Conservation (phyloP, 2,113 vertebrate species). For the Pampusana beccarii region DNA sequence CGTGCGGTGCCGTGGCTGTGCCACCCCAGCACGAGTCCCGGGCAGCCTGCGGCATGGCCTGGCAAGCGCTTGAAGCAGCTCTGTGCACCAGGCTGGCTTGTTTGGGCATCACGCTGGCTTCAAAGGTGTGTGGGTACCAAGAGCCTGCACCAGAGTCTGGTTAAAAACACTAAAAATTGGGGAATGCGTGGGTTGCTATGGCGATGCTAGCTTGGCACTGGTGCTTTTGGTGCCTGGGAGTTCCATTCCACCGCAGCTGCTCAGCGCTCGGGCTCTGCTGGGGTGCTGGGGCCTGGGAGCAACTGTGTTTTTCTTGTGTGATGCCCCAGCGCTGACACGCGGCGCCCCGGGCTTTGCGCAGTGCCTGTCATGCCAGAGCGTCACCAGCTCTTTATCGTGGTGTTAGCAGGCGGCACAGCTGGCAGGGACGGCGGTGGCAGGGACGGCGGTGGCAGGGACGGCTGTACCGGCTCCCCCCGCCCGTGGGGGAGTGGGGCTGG, state of each 20-base stretch:
- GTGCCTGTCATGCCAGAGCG: neutral
- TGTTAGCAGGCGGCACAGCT: neutral
- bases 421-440: neutral
- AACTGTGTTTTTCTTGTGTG: neutral
- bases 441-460: neutral
- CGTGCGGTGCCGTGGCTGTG: neutral
- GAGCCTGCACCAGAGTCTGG: neutral
- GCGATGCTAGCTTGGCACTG: accelerated
- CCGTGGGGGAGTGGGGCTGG: accelerated
- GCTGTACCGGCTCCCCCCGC: neutral
- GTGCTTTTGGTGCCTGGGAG: neutral
- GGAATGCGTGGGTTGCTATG: neutral
- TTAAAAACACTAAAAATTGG: accelerated
- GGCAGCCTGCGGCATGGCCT: neutral
- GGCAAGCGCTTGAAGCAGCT: neutral
- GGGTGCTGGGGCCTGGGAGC: neutral
- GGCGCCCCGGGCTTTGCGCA: accelerated
- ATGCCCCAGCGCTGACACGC: neutral
- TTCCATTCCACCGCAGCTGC: accelerated
- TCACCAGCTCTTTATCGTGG: constrained; percentile 31
- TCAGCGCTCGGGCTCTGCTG: too few relatives aligned
- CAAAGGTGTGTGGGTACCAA: accelerated
- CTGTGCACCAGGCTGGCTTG: neutral
- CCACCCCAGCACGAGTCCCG: neutral
- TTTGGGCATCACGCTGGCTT: neutral